Base-by-base conservation (phyloP, 2,888 invertebrate genomes). In the Xestia xanthographa region DNA sequence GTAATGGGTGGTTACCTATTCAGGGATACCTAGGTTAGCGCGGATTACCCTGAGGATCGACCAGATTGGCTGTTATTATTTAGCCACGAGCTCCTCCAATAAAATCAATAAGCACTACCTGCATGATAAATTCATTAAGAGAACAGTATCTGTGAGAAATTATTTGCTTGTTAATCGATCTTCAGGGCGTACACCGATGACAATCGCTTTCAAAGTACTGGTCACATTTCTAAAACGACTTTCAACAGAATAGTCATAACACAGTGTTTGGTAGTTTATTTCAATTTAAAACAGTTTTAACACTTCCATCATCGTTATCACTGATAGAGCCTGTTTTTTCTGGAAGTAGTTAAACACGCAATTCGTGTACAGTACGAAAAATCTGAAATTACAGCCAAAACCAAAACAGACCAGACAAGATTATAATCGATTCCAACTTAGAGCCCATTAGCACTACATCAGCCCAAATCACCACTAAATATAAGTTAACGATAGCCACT, bases 381-480 rank as follows among this genome's bases (percentile, higher is more conserved):
- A 26, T 14, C 26, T 14, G 6, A 29, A 29, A 29, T 58, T 3
- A 58, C 58, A 58, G 20, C 26, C 29, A 29, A 29, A 3, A 2
- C 8, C 26, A 17, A 29, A 58, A 9, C 17, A 56, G 29, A 17
- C 1, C 20, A 60, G 11, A 34, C 5, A 60, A 29, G 58, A 60
- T 60, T 9, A 60, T 60, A 29, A 71, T 71, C 48, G 26, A 41
- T 26, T 6, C 11, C 38, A 34, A n/a, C 38, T 12, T 17, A 43
- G 0, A 5, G 20, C 20, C 11, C 20, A 29, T 58, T 58, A 17
- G 58, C 58, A 58, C 5, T 53, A 45, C 48, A 81, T 81, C 45
- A 62, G 14, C 58, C 53, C 0, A 2, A 43, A 65, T 14, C 1
- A 26, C 75, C n/a, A n/a, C 29, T 38, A 34, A 48, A 60, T 41